Evolutionary conservation across 2,113 vertebrate species (phyloP), one percentile per base, ranked within the genome.

Genomic region (Oenanthe oenanthe): DNA sequence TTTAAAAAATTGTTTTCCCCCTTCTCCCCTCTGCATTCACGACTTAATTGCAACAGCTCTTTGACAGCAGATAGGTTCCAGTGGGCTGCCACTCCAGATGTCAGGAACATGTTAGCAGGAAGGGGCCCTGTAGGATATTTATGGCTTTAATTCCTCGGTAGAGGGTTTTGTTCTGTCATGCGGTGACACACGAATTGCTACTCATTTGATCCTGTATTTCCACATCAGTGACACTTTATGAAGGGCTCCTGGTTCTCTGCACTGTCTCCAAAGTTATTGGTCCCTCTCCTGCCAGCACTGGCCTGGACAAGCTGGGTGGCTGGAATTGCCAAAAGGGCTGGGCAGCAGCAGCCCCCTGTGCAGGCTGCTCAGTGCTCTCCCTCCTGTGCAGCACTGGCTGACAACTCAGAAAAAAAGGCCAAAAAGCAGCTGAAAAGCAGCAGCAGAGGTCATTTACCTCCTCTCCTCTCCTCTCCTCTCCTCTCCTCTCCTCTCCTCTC

Each of bases 11-110:
- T 66, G 78, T 94, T 88, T 95, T 85, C 60, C 78, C 75, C 91
- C 85, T 83, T 77, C 70, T 96, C 92, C 88, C 95, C 85, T 97
- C 88, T 92, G 93, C 92, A 92, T 93, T 93, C 81, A 87, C 8
- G 56, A 89, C 88, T 91, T 97, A 96, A 90, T 85, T 93, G 89
- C 74, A 92, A 73, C 81, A 87, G 94, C 90, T 75, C 62, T 95
- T 92, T 95, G 96, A 93, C 89, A 93, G 95, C 83, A 40, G 94
- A 88, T 92, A 60, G 85, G 94, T 97, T 97, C 95, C 93, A 67
- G 47, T 25, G 96, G 96, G 96, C 97, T 97, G 95, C 96, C 95
- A 74, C 95, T 98, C 97, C 97, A 97, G 97, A 98, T 98, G 98
- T 98, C 97, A 92, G 94, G 94, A 96, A 53, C 95, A 80, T 50